These are phyloP conservation scores for Pectinophora gossypiella DNA, from an alignment of 1,140 invertebrate genomes.

Conservation along the genomic window DNA sequence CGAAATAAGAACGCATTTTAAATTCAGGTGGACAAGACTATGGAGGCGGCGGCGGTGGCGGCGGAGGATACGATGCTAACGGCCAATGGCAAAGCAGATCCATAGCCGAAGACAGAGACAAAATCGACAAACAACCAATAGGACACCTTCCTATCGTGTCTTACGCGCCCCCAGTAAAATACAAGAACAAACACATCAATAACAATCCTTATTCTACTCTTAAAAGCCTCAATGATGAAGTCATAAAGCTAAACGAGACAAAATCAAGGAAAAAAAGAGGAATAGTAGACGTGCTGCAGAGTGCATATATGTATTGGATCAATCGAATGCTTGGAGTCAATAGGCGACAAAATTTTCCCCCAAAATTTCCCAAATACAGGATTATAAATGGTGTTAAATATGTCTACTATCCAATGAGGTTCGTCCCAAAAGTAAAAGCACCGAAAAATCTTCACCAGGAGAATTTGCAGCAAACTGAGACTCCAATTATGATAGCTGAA, in stretches of 20 bases:
- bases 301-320: slow-evolving; percentile 44
- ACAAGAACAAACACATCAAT: slow-evolving; percentile 16
- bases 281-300: slow-evolving; percentile 46
- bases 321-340: slow-evolving; percentile 37
- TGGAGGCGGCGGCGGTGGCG: slow-evolving; percentile 35
- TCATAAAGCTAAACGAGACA: slow-evolving; percentile 10
- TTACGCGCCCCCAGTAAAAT: slow-evolving; percentile 28
- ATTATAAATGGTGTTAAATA: slow-evolving; percentile 51
- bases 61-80: slow-evolving; percentile 62
- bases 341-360: slow-evolving; percentile 10
- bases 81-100: slow-evolving; percentile 68
- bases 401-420: slow-evolving; percentile 37
- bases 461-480: slow-evolving; percentile 17
- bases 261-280: slow-evolving; percentile 28
- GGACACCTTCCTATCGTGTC: slow-evolving; percentile 21
- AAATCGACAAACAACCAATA: not conserved
- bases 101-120: slow-evolving; percentile 30
- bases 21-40: slow-evolving; percentile 51
- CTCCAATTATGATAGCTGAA: slow-evolving; percentile 37
- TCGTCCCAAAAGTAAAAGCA: slow-evolving; percentile 30
- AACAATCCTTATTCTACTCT: slow-evolving; percentile 4
- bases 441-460: slow-evolving; percentile 19
- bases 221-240: slow-evolving; percentile 24
- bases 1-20: slow-evolving; percentile 18
- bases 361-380: slow-evolving; percentile 40